These are phyloP conservation scores for Cyprinus carpio DNA, from an alignment of 2,113 vertebrate species.

Conservation along the genomic window DNA sequence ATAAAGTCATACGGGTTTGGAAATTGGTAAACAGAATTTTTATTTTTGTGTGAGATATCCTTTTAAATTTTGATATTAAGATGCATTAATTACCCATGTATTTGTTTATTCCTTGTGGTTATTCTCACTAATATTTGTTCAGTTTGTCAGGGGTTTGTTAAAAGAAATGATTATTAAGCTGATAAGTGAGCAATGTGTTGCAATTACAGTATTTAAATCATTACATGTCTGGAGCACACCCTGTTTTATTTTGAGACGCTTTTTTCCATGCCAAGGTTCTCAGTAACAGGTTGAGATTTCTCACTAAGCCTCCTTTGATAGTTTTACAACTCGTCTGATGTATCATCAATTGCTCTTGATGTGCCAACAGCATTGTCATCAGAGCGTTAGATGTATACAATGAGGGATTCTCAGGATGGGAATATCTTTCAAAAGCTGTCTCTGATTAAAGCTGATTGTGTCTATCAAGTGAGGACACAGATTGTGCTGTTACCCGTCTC, in stretches of 20 bases:
- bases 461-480: conserved; percentile 30
- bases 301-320: conserved; percentile 30
- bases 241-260: conserved; percentile 39
- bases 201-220: conserved; percentile 32
- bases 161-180: conserved; percentile 28
- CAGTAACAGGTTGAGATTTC: conserved; percentile 21
- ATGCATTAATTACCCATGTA: not conserved
- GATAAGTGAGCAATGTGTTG: conserved; percentile 26
- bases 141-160: not conserved
- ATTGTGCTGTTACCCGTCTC: conserved; percentile 44
- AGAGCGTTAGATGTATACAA: not conserved
- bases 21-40: not conserved
- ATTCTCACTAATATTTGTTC: not conserved
- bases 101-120: not conserved
- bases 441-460: conserved; percentile 19
- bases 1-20: not conserved
- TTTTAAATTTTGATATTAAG: not conserved
- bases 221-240: conserved; percentile 30
- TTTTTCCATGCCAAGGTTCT: conserved; percentile 18
- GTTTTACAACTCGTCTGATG: conserved; percentile 18
- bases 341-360: conserved; percentile 9
- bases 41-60: not conserved
- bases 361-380: conserved; percentile 10
- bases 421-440: conserved; percentile 4
- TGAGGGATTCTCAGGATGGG: not conserved